These are phyloP conservation scores for Rhingia campestris DNA, from an alignment of 2,888 invertebrate genomes.

Conservation along the genomic window DNA sequence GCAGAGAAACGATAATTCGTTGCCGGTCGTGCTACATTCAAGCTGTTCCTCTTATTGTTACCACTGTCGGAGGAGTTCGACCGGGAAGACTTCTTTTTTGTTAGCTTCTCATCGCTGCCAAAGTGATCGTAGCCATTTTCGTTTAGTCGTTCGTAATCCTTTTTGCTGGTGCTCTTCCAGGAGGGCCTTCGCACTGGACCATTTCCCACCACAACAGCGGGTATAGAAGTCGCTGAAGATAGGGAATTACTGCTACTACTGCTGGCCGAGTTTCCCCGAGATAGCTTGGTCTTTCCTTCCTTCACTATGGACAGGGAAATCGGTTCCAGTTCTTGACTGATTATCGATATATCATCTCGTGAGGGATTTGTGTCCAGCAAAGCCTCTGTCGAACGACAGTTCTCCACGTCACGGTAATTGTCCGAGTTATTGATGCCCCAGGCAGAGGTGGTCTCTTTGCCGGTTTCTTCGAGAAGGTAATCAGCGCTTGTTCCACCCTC, in stretches of 20 bases:
- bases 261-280: constrained; percentile 64
- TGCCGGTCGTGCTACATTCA: constrained; percentile 72
- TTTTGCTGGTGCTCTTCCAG: constrained; percentile 77
- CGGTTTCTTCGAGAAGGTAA: constrained; percentile 77
- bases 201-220: constrained; percentile 62
- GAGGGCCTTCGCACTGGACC: constrained; percentile 78
- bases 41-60: constrained; percentile 72
- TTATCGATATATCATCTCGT: constrained; percentile 67
- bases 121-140: constrained; percentile 78
- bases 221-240: constrained; percentile 42
- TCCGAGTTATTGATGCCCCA: constrained; percentile 79
- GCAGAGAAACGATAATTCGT: constrained; percentile 87
- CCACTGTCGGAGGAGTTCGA: constrained; percentile 72
- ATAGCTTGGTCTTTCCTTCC: constrained; percentile 57
- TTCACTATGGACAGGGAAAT: constrained; percentile 59
- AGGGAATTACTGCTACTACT: constrained; percentile 65
- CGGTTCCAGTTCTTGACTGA: constrained; percentile 57
- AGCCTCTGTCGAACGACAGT: constrained; percentile 80
- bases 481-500: constrained; percentile 74
- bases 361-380: constrained; percentile 75
- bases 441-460: constrained; percentile 76
- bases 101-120: constrained; percentile 76
- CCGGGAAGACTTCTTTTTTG: constrained; percentile 75
- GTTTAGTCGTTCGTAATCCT: constrained; percentile 79
- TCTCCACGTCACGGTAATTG: constrained; percentile 78